phyloP scores from a whole-genome alignment of 2,113 vertebrate genomes.

The Chaetorhynchus papuensis region DNA sequence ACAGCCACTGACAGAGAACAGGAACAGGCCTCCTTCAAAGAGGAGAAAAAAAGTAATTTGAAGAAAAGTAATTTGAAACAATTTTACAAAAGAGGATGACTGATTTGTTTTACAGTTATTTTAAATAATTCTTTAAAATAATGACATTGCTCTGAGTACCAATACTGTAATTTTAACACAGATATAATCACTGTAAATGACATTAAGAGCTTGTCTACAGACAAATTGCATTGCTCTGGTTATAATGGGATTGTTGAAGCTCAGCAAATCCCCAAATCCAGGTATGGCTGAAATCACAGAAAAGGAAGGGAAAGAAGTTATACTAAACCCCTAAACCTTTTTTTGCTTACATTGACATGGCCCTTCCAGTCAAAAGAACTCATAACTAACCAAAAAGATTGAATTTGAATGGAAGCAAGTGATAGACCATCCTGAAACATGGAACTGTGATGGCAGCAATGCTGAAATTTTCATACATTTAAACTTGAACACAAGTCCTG shows the following conservation, averaged over 20 bases:
- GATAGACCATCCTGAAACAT: not conserved
- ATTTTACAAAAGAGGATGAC: not conserved
- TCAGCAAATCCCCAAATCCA: not conserved
- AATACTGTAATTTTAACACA: not conserved
- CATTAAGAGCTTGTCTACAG: slow-evolving; percentile 46
- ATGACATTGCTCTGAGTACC: not conserved
- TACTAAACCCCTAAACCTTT: not conserved
- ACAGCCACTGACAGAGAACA: not conserved
- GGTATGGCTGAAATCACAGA: not conserved
- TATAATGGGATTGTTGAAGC: slow-evolving; percentile 23
- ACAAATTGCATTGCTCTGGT: slow-evolving; percentile 31
- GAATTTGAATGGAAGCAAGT: not conserved
- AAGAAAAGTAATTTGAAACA: not conserved
- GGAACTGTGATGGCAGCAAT: not conserved
- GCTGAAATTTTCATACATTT: not conserved
- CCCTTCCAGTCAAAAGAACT: not conserved
- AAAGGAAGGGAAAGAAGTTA: not conserved
- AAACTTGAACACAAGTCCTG: not conserved
- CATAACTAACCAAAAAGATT: not conserved
- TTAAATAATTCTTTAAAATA: not conserved
- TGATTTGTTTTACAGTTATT: not conserved
- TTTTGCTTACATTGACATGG: not conserved
- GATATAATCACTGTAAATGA: slow-evolving; percentile 15
- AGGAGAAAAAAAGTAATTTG: not conserved
- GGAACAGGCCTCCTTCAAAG: not conserved